These are phyloP conservation scores for Nyctereutes procyonoides DNA, from an alignment of 2,113 vertebrate genomes.

Conservation along the genomic window DNA sequence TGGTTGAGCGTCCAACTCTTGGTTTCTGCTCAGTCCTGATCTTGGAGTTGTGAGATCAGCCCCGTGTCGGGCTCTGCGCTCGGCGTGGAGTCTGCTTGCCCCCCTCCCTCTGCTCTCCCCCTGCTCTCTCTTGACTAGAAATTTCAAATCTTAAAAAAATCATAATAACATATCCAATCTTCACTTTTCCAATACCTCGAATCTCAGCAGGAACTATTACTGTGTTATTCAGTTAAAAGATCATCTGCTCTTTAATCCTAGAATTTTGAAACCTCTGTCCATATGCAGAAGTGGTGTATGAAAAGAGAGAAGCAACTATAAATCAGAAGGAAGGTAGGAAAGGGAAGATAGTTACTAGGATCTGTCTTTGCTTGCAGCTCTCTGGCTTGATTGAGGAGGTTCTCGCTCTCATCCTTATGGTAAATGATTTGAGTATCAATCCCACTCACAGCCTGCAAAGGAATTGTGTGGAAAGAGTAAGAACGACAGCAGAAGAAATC, in stretches of 20 bases:
- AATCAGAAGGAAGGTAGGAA: slow-evolving; percentile 50
- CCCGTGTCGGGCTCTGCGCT: not conserved
- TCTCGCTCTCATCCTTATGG: slow-evolving; percentile 89
- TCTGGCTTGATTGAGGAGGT: slow-evolving; percentile 89
- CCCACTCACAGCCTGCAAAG: slow-evolving; percentile 89
- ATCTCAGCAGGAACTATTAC: not conserved
- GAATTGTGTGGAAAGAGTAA: slow-evolving; percentile 69
- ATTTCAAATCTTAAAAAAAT: not conserved
- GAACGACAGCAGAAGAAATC: slow-evolving; percentile 41
- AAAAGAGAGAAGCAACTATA: slow-evolving; percentile 10
- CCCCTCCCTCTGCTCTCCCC: not conserved
- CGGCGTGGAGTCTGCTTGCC: not conserved
- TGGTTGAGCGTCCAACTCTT: not conserved
- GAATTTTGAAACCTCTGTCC: slow-evolving; percentile 64
- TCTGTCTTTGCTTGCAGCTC: slow-evolving; percentile 87
- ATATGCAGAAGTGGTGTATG: not conserved
- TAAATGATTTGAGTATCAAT: slow-evolving; percentile 91
- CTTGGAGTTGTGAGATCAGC: not conserved
- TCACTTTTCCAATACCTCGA: slow-evolving; percentile 39
- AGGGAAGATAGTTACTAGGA: slow-evolving; percentile 84
- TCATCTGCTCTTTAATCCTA: slow-evolving; percentile 61
- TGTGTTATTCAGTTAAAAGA: slow-evolving; percentile 35
- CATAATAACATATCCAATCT: not conserved
- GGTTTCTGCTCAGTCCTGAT: not conserved
- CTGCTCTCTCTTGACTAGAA: not conserved